Conservation (phyloP, 2,797 vertebrate species). For the Ctenochaetus hawaiiensis region DNA sequence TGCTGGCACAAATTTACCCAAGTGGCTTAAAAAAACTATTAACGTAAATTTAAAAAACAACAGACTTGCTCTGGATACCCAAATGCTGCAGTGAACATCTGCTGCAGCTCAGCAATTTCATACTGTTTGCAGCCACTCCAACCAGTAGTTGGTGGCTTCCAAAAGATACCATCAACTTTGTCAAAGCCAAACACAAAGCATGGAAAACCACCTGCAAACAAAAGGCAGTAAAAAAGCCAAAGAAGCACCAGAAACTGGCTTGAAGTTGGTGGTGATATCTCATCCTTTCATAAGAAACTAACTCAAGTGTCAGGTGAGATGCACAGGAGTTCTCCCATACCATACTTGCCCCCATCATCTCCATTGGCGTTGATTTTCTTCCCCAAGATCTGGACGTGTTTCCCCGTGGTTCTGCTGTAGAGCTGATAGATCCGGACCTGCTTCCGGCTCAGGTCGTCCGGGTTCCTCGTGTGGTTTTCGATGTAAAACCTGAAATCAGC, state of each 20-base stretch:
- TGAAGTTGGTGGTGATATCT: slow-evolving; percentile 1
- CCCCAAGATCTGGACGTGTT: slow-evolving; percentile 87
- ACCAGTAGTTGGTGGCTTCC: slow-evolving; percentile 41
- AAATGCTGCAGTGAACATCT: slow-evolving; percentile 37
- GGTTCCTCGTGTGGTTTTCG: slow-evolving; percentile 87
- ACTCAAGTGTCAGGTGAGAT: slow-evolving; percentile 66
- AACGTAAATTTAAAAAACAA: slow-evolving; percentile 11
- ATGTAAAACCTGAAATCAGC: slow-evolving; percentile 89
- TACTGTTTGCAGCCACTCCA: slow-evolving; percentile 25
- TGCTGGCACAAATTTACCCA: not conserved
- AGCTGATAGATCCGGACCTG: slow-evolving; percentile 89
- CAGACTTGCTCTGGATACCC: slow-evolving; percentile 37
- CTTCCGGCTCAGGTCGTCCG: slow-evolving; percentile 87
- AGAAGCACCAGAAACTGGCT: slow-evolving; percentile 4
- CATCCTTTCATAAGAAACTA: slow-evolving; percentile 22
- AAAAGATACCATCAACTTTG: slow-evolving; percentile 27
- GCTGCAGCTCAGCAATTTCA: slow-evolving; percentile 32
- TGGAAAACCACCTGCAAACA: slow-evolving; percentile 31
- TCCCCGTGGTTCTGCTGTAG: slow-evolving; percentile 88
- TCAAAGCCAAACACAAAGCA: slow-evolving; percentile 29
- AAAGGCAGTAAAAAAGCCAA: slow-evolving; percentile 15
- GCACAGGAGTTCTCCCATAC: slow-evolving; percentile 86
- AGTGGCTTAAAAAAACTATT: not conserved
- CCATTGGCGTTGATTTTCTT: slow-evolving; percentile 88
- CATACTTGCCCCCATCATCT: slow-evolving; percentile 90